Evolutionary conservation across 2,797 vertebrate genomes (phyloP), one percentile per base, ranked within the genome.

Genomic region (Lithobates sylvaticus): DNA sequence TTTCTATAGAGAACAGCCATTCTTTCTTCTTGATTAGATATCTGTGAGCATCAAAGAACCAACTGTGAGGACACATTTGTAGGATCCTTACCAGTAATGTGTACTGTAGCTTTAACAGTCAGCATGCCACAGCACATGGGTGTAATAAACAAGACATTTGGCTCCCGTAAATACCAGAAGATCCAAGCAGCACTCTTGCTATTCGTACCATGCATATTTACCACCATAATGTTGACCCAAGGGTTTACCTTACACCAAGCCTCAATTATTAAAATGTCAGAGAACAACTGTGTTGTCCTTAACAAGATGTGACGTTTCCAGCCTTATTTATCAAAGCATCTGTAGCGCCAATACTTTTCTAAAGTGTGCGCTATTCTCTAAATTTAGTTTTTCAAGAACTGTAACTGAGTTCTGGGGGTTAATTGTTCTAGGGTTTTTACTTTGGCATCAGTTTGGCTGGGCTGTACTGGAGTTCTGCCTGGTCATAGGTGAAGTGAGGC

Each of bases 1-100:
- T 86, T 86, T 82, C 61, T 78, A 64, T 34, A 50, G 26, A 68
- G 44, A 64, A 87, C 86, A 87, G 39, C 44, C 42, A 69, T 72
- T 79, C 70, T 68, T 84, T 87, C 82, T 83, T 87, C 80, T 73
- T 44, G 58, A 39, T 10, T 39, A 10, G 9, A 84, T 84, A 61
- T 32, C n/a, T 15, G 64, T 12, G 18, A 67, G n/a, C 82, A 69
- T 87, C 70, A 79, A 80, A 75, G 76, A 13, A 27, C 29, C 86
- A 87, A 81, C 61, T 84, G 86, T 26, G 26, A 44, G 42, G 44
- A 47, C 32, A n/a, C n/a, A 64, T 50, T 73, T 73, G 26, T 58
- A 44, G 42, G 78, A 75, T 8, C 27, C 58, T 78, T 44, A 27
- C 34, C 36, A 71, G 58, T 27, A 6, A 78, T 67, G n/a, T 72